A percentile compares a stretch with the other conserved stretches of the same genome.
Conservation (phyloP, 2,888 invertebrate species). For the Hirtodrosophila alboralis region DNA sequence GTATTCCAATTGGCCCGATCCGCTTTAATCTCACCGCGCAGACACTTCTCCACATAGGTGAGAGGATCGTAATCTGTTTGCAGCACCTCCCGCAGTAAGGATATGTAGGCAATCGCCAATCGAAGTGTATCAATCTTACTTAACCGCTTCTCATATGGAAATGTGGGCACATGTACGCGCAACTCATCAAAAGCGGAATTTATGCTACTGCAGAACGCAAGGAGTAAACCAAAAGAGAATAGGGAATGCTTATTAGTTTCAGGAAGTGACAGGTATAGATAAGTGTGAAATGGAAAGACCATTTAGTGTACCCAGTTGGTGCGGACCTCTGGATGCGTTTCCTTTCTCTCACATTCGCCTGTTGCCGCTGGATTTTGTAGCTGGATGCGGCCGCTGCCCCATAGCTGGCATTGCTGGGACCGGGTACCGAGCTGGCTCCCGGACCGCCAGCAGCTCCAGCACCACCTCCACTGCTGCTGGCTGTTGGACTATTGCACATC, state of each 20-base stretch:
- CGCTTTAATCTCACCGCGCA: slow-evolving; percentile 94
- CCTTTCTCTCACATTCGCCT: slow-evolving; percentile 97
- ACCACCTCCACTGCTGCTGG: slow-evolving; percentile 67
- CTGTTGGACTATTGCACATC: slow-evolving; percentile 77
- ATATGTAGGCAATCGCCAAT: slow-evolving; percentile 98
- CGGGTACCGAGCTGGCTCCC: slow-evolving; percentile 26
- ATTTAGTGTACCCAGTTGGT: slow-evolving; percentile 90
- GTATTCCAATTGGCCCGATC: slow-evolving; percentile 98
- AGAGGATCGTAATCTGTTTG: slow-evolving; percentile 95
- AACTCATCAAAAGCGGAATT: slow-evolving; percentile 99
- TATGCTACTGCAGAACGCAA: slow-evolving; percentile 92
- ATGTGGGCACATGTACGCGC: slow-evolving; percentile 98
- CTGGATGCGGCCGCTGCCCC: slow-evolving; percentile 68
- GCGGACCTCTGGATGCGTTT: slow-evolving; percentile 99
- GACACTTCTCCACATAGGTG: slow-evolving; percentile 96
- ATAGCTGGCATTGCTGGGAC: slow-evolving; percentile 45
- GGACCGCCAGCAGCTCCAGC: slow-evolving; percentile 22
- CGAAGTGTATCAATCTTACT: slow-evolving; percentile 99
- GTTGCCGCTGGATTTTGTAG: slow-evolving; percentile 93
- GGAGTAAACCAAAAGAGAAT: neutral
- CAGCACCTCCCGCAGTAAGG: slow-evolving; percentile 94
- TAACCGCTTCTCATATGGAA: slow-evolving; percentile 98
- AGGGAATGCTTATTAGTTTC: too few species aligned
- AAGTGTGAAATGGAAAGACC: slow-evolving; percentile 76
- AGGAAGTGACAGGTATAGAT: neutral